phyloP scores from a whole-genome alignment of 2,888 invertebrate species.

The Athrips mouffetella region DNA sequence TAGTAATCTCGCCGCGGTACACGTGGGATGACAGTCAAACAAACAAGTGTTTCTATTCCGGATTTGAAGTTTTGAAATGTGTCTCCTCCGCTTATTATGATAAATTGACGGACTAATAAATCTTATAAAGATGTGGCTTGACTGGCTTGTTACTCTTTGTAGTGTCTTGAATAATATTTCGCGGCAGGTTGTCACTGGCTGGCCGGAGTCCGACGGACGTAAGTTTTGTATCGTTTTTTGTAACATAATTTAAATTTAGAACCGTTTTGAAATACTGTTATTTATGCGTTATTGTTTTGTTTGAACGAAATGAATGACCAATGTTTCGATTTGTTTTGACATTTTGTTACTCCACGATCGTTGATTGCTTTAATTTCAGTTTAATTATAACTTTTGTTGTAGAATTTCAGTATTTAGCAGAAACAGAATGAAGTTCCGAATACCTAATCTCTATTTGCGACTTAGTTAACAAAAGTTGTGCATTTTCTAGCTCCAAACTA shows the following conservation, averaged over 20 bases:
- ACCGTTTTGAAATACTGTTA: background rate
- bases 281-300: conserved; percentile 7
- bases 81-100: conserved; percentile 40
- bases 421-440: too few species aligned
- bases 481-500: background rate
- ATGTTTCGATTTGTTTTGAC: conserved; percentile 5
- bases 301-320: background rate
- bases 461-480: background rate
- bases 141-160: conserved; percentile 13
- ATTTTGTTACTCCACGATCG: background rate
- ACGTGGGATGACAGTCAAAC: conserved; percentile 33
- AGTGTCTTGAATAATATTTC: background rate
- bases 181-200: background rate
- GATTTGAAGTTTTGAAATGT: conserved; percentile 39
- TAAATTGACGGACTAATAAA: conserved; percentile 35
- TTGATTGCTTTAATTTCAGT: background rate
- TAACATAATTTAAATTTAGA: background rate
- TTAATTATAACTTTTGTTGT: background rate
- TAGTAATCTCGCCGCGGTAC: conserved; percentile 45
- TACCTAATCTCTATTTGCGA: too few species aligned
- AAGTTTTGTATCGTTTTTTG: conserved; percentile 1
- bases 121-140: conserved; percentile 17
- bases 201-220: background rate
- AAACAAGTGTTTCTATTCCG: conserved; percentile 46
- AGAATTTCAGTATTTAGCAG: too few species aligned